Conservation (phyloP, 1,140 invertebrate genomes). For the Leptonema lineaticorne region DNA sequence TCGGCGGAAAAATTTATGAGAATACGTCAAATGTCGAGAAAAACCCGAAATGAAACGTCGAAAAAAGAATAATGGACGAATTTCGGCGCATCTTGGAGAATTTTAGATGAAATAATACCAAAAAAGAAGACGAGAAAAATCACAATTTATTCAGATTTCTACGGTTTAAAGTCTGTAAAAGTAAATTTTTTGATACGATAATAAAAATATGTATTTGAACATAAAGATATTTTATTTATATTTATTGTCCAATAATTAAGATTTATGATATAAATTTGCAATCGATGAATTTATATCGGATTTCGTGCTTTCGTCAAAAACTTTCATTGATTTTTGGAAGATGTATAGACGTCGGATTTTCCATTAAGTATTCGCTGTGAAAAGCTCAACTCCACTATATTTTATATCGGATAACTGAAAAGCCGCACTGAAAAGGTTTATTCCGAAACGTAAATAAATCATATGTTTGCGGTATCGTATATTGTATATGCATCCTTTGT, state of each 20-base stretch:
- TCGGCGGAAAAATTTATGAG: background rate
- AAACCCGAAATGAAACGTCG: conserved; percentile 4
- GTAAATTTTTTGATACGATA: too few species aligned
- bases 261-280: too few species aligned
- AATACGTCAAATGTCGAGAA: background rate
- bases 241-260: too few species aligned
- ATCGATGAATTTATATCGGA: background rate
- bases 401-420: background rate
- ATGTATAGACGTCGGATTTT: background rate
- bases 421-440: conserved; percentile 12
- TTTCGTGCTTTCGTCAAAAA: background rate
- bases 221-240: too few species aligned
- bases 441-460: conserved; percentile 22
- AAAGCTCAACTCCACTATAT: background rate
- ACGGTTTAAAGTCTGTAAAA: too few species aligned
- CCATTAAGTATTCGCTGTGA: conserved; percentile 19
- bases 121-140: too few species aligned
- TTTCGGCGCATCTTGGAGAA: background rate
- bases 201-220: too few species aligned
- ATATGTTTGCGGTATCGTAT: conserved; percentile 5
- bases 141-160: too few species aligned
- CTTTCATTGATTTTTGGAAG: background rate
- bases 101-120: too few species aligned
- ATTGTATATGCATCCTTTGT: background rate
- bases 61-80: conserved; percentile 7